Conservation (phyloP, 2,113 vertebrate species). For the Halcyon malimbica region DNA sequence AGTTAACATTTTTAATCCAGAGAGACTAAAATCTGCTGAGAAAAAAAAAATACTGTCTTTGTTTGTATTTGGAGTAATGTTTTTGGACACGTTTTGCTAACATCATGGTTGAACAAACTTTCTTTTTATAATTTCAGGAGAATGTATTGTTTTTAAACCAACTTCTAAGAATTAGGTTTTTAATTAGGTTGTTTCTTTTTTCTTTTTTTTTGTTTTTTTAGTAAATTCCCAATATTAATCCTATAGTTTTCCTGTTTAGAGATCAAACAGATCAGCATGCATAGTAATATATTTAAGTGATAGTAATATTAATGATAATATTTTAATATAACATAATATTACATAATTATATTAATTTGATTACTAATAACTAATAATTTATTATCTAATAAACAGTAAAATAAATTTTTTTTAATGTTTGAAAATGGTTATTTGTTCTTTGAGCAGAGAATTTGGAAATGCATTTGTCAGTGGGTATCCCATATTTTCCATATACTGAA, state of each 20-base stretch:
- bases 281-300: not conserved
- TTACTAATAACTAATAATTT: not conserved
- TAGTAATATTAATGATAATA: not conserved
- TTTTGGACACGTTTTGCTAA: not conserved
- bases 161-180: not conserved
- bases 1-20: not conserved
- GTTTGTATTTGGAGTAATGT: not conserved
- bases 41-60: not conserved
- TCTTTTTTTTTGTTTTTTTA: no score
- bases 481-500: not conserved
- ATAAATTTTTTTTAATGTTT: not conserved
- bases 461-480: not conserved
- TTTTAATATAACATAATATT: not conserved
- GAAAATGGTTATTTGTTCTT: not conserved
- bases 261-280: not conserved
- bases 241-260: not conserved
- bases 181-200: not conserved
- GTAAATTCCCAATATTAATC: not conserved
- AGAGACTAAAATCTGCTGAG: not conserved
- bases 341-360: not conserved
- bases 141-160: not conserved
- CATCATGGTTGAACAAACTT: not conserved
- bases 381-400: not conserved
- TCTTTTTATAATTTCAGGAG: not conserved
- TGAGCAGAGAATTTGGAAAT: not conserved